Evolutionary conservation across 2,888 invertebrate genomes (phyloP), one percentile per base, ranked within the genome.

Genomic region (Morpho achilles): DNA sequence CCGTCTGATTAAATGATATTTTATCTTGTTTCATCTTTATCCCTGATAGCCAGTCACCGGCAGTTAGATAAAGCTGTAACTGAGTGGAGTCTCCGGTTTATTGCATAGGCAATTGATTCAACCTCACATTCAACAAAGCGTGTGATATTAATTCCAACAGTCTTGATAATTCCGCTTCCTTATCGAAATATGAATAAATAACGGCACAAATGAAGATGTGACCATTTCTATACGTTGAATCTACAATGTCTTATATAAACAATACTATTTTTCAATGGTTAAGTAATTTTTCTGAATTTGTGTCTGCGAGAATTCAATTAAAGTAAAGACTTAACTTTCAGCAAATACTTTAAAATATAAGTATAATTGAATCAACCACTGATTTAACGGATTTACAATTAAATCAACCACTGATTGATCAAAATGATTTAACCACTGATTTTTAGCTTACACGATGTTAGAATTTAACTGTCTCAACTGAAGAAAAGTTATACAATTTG

Each of bases 91-190:
- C 69, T 67, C 54, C 62, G 62, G 72, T 72, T 72, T 65, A 65
- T 63, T 66, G 66, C 64, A 66, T 67, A 71, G 69, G 67, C 70
- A 71, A 73, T 73, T 70, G 71, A 71, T 71, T 70, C 63, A 68
- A 55, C 60, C 60, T 63, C 61, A 67, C 68, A 67, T 72, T 70
- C 69, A 68, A 68, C 69, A 63, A 63, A 67, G 60, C 66, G 66
- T 65, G 65, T 66, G 63, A 67, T 69, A 70, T 70, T 69, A 69
- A 73, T 73, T 65, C 64, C 52, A 64, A 61, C 62, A 64, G 60
- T 64, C 68, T 67, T 65, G 64, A 65, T 67, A 67, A 67, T 64
- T 69, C 62, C 57, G 64, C 67, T 69, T 70, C 66, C 71, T 68
- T 64, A 61, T 66, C 63, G 65, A 61, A 63, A 60, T 60, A 65